Conservation (phyloP, 2,113 vertebrate genomes). For the Sinocyclocheilus grahami region DNA sequence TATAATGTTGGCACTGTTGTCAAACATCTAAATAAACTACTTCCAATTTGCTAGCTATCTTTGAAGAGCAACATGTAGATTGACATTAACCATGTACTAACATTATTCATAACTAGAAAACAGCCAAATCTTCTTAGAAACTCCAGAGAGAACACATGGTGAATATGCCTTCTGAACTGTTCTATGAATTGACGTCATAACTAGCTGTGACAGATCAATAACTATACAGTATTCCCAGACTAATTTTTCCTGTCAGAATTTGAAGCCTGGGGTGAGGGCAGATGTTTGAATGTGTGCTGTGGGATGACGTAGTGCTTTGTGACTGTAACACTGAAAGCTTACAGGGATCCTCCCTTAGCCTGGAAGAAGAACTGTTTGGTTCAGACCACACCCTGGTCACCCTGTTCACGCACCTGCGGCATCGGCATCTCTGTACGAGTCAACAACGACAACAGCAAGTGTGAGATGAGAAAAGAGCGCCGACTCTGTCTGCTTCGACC, state of each 20-base stretch:
- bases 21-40: not conserved
- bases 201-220: not conserved
- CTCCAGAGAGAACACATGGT: not conserved
- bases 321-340: constrained; percentile 84
- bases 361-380: constrained; percentile 92
- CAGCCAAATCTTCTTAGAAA: not conserved
- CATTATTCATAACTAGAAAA: not conserved
- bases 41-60: not conserved
- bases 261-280: constrained; percentile 31
- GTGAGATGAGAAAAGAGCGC: constrained; percentile 88
- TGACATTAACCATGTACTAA: not conserved
- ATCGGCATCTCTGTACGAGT: constrained; percentile 90
- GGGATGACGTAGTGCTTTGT: constrained; percentile 43
- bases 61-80: not conserved
- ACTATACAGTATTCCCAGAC: not conserved
- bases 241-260: not conserved
- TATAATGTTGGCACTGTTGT: not conserved
- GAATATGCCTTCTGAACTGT: not conserved
- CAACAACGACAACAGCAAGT: constrained; percentile 89
- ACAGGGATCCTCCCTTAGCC: constrained; percentile 87
- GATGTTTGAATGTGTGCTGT: constrained; percentile 13
- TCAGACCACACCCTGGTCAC: constrained; percentile 91
- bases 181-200: not conserved
- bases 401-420: constrained; percentile 91
- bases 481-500: constrained; percentile 90